Conservation (phyloP, 2,888 invertebrate species). For the Sarcophaga variegata region DNA sequence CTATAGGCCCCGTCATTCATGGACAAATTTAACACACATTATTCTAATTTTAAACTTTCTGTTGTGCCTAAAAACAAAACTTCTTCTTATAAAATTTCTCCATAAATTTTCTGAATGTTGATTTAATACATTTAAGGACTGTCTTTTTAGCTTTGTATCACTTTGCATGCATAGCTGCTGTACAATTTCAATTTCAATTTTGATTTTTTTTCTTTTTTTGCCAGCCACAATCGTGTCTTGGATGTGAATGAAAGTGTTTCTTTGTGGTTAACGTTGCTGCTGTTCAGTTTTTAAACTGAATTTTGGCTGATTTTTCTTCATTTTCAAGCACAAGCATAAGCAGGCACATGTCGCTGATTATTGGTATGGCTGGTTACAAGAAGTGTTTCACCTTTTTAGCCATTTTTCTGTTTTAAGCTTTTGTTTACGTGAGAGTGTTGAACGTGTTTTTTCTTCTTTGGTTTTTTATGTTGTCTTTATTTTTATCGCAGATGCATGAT, state of each 20-base stretch:
- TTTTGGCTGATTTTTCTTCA: slow-evolving; percentile 12
- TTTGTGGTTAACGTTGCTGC: slow-evolving; percentile 38
- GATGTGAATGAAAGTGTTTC: slow-evolving; percentile 53
- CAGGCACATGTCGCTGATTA: slow-evolving; percentile 60
- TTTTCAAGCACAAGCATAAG: slow-evolving; percentile 2
- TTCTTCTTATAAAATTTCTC: no score
- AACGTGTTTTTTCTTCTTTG: not conserved
- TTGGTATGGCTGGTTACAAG: slow-evolving; percentile 36
- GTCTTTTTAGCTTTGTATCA: slow-evolving; percentile 29
- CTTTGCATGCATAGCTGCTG: slow-evolving; percentile 45
- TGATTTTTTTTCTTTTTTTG: slow-evolving; percentile 20
- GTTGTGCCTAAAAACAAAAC: no score
- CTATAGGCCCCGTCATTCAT: no score
- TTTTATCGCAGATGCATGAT: slow-evolving; percentile 3
- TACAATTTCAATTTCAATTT: slow-evolving; percentile 21
- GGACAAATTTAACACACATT: no score
- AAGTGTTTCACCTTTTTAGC: slow-evolving; percentile 63
- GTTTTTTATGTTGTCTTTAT: not conserved
- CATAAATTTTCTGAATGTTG: no score
- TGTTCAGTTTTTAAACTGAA: slow-evolving; percentile 7
- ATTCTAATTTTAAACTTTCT: no score
- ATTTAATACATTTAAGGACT: no score
- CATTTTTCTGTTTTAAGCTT: not conserved
- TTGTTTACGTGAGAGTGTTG: slow-evolving; percentile 57
- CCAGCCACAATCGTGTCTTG: slow-evolving; percentile 60